Percentiles rank a stretch among this genome's conserved stretches.
Conservation (phyloP, 2,113 vertebrate genomes). For the Merops nubicus region DNA sequence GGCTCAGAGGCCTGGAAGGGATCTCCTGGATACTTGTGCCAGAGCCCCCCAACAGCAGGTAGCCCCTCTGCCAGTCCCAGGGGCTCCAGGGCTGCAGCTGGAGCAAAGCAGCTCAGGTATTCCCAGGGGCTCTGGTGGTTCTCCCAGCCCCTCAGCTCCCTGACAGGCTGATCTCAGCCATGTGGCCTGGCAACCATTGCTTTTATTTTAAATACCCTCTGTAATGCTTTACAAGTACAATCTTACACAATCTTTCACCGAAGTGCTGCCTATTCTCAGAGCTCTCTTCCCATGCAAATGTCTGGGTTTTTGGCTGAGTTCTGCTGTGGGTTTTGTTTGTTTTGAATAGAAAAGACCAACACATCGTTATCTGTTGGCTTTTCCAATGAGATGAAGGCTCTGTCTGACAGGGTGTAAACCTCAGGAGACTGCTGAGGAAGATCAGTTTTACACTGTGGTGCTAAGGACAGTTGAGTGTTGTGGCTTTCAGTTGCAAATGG, state of each 20-base stretch:
- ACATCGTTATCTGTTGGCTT: neutral
- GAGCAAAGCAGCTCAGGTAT: neutral
- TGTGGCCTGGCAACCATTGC: accelerated
- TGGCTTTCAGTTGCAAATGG: neutral
- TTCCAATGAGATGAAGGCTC: neutral
- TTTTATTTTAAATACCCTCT: accelerated
- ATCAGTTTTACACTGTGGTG: neutral
- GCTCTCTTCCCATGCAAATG: neutral
- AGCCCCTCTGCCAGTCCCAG: neutral
- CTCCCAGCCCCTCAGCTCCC: neutral
- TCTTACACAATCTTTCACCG: neutral
- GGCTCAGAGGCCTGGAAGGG: neutral
- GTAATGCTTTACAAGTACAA: accelerated
- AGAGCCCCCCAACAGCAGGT: neutral
- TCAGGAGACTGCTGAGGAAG: neutral
- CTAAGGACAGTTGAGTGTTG: neutral
- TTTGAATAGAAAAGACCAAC: neutral
- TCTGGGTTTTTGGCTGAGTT: neutral
- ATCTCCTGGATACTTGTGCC: neutral
- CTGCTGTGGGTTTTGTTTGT: neutral
- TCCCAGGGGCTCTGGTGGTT: neutral
- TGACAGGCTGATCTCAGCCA: neutral
- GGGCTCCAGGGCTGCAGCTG: neutral
- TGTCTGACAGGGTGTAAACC: neutral
- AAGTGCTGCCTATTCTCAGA: neutral